Conservation (phyloP, 2,797 vertebrate species). For the Sphaeramia orbicularis region DNA sequence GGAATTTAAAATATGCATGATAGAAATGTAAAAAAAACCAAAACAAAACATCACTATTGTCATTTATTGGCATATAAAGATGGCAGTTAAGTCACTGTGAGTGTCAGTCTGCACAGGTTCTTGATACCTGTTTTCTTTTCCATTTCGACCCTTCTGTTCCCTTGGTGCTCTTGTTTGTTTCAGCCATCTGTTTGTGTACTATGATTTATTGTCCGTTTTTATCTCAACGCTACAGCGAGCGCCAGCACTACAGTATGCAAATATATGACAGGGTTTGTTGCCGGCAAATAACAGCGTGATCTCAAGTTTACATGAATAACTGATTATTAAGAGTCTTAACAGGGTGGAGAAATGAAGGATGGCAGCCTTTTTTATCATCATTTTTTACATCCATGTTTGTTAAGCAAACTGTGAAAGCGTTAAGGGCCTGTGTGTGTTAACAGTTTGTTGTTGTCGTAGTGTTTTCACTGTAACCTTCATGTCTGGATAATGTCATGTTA, state of each 20-base stretch:
- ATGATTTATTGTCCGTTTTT: slow-evolving; percentile 75
- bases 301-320: slow-evolving; percentile 49
- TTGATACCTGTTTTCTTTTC: slow-evolving; percentile 49
- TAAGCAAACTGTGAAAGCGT: slow-evolving; percentile 1
- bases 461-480: slow-evolving; percentile 9
- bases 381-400: slow-evolving; percentile 9
- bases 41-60: slow-evolving; percentile 6
- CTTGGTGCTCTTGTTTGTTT: slow-evolving; percentile 55
- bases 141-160: slow-evolving; percentile 52
- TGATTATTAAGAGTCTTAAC: slow-evolving; percentile 37
- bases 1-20: slow-evolving; percentile 1
- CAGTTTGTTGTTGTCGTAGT: slow-evolving; percentile 30
- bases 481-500: neutral
- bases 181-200: slow-evolving; percentile 73
- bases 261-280: slow-evolving; percentile 71
- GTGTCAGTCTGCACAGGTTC: slow-evolving; percentile 31
- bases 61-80: slow-evolving; percentile 29
- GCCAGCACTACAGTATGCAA: slow-evolving; percentile 64
- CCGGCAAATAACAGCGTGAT: slow-evolving; percentile 45
- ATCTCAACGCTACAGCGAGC: slow-evolving; percentile 61
- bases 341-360: neutral
- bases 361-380: neutral
- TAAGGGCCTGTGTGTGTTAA: slow-evolving; percentile 18
- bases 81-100: slow-evolving; percentile 10
- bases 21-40: slow-evolving; percentile 12